Base-by-base conservation (phyloP, 2,888 invertebrate genomes). In the Chymomyza fuscimana region DNA sequence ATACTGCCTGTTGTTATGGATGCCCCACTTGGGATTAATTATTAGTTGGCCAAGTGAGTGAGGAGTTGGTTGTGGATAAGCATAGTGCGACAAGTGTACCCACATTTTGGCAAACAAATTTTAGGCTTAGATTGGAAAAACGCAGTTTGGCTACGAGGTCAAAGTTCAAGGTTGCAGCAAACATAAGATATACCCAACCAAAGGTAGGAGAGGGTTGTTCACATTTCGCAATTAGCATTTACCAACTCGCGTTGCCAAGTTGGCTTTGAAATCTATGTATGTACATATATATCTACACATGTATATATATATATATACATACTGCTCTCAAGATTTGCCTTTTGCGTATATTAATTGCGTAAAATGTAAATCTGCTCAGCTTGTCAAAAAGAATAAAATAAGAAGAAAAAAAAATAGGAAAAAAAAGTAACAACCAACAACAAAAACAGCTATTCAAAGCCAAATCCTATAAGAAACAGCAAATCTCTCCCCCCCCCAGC, bases 21-120 rank as follows among this genome's bases (percentile, higher is more conserved):
- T 46, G 77, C 75, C 4, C 72, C 89, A 80, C 83, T 82, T 85
- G 83, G 83, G 89, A 83, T 86, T 83, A 88, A 88, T 83, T 88
- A 88, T 83, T 88, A 78, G 81, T 80, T 79, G 69, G 72, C 65
- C 60, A 79, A 54, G 54, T 12, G 52, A 12, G 52, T 16, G 15
- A 16, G 12, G 52, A 16, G 10, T 19, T 19, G 19, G 19, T 19
- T 19, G 19, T 19, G 19, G 19, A 19, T 19, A 19, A 19, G 19
- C 19, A 19, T 32, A 6, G 5, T 32, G 32, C 32, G 29, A 29
- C 29, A 29, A 29, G 29, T 29, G 29, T 29, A 29, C 5, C 29
- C 29, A 3, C 29, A n/a, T 19, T 2, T 19, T 19, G 1, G 1
- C 32, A 82, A 86, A 87, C 88, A 82, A 87, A 86, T 76, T 80